Evolutionary conservation across 2,888 invertebrate genomes (phyloP), one percentile per base, ranked within the genome.

Genomic region (Drosophila pseudotalamancana): DNA sequence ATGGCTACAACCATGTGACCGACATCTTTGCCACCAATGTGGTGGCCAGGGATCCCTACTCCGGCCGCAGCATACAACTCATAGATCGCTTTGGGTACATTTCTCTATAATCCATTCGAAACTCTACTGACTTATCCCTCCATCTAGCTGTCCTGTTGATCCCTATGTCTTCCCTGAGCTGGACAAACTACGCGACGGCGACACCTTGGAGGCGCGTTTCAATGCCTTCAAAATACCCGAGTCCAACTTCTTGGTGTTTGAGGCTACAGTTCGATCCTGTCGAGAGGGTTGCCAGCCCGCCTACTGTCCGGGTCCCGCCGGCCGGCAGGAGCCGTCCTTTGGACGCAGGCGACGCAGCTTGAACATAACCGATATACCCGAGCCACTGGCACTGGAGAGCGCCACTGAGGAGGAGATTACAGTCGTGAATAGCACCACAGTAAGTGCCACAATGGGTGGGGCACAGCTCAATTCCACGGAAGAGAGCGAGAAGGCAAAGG

Each of bases 211-310:
- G 92, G 97, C 97, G 0, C 93, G 97, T 83, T 98, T 98, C 90
- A 97, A 97, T 90, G 97, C 97, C 0, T 98, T 97, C 90, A 98
- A 97, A 92, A 97, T 98, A 72, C 97, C 97, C 0, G 97, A 97
- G 92, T 97, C 97, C 0, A 97, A 97, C 91, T 97, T 97, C 93
- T 92, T 98, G 77, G 97, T 97, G 0, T 98, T 98, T 87, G 97
- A 98, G 91, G 97, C 97, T 0, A 97, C 96, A 0, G 97, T 98
- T 0, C 93, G 96, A 56, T 97, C 97, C 0, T 98, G 97, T 82
- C 93, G 97, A 35, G 97, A 97, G 46, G 97, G 97, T 6, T 98
- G 97, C 87, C 97, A 97, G 89, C 97, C 97, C 40, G 97, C 97
- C 8, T 97, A 96, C 84, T 97, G 97, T 88, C 95, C 95, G 21